phyloP scores from a whole-genome alignment of 2,797 vertebrate species.

The Danio jaintianensis region DNA sequence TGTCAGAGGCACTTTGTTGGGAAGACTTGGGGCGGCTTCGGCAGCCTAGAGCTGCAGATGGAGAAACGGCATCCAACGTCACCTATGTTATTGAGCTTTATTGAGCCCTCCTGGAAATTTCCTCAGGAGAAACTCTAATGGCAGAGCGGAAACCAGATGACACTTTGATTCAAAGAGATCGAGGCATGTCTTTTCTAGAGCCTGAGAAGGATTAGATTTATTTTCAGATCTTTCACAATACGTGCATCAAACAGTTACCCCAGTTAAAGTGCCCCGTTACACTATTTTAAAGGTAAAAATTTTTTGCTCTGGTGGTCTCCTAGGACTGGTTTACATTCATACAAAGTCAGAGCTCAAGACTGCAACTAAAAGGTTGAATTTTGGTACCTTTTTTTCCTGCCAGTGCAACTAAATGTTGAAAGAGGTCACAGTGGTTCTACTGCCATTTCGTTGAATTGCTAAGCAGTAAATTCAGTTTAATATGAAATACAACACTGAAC shows the following conservation, averaged over 20 bases:
- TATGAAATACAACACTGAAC: too few species aligned
- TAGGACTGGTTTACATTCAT: too few species aligned
- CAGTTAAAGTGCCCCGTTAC: not conserved
- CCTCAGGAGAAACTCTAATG: constrained; percentile 35
- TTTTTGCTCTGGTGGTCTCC: too few species aligned
- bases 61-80: constrained; percentile 20
- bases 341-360: too few species aligned
- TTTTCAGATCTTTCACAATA: not conserved
- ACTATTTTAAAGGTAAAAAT: too few species aligned
- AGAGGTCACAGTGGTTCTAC: too few species aligned
- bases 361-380: too few species aligned
- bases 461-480: too few species aligned
- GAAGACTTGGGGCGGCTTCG: constrained; percentile 51
- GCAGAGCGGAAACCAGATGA: constrained; percentile 24
- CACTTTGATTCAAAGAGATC: constrained; percentile 34
- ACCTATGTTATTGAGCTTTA: constrained; percentile 44
- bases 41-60: constrained; percentile 48
- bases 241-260: not conserved
- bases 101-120: constrained; percentile 41
- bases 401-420: too few species aligned
- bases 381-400: too few species aligned
- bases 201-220: not conserved
- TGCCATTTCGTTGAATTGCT: too few species aligned
- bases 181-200: not conserved
- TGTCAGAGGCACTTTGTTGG: constrained; percentile 56